Evolutionary conservation across 2,113 vertebrate species (phyloP).

Genomic region (Cyprinodon tularosa): DNA sequence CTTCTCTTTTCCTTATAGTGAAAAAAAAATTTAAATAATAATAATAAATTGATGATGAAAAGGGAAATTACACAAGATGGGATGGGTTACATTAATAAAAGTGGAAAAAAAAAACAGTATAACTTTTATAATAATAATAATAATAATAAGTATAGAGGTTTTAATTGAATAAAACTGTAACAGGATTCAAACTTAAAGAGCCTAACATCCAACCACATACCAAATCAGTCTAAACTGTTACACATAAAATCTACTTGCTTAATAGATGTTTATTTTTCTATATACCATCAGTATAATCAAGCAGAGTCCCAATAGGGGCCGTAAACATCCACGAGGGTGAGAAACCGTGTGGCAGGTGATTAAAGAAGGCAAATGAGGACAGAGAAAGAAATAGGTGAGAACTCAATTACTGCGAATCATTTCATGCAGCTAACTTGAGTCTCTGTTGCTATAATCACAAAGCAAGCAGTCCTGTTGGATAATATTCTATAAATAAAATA

Average conservation of each 20-base stretch:
- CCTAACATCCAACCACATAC: too few relatives aligned
- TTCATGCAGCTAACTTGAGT: conserved; percentile 14
- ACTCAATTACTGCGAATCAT: conserved; percentile 26
- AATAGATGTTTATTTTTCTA: neutral
- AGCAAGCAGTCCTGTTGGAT: neutral
- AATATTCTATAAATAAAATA: conserved; percentile 4
- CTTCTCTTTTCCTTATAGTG: too few relatives aligned
- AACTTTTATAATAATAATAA: neutral
- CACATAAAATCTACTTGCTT: neutral
- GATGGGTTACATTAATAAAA: too few relatives aligned
- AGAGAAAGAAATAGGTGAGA: conserved; percentile 24
- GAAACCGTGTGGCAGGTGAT: conserved; percentile 24
- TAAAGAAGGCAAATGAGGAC: conserved; percentile 32
- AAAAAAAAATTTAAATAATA: too few relatives aligned
- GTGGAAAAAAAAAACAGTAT: too few relatives aligned
- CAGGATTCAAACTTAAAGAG: too few relatives aligned
- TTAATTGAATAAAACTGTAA: neutral
- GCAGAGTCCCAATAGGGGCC: conserved; percentile 16
- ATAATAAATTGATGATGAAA: too few relatives aligned
- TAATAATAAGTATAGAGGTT: neutral
- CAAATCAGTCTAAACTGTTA: neutral
- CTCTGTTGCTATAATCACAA: neutral
- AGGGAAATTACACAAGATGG: too few relatives aligned
- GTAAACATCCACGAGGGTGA: conserved; percentile 19
- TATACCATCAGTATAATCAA: conserved; percentile 23